phyloP scores from a whole-genome alignment of 1,140 invertebrate species.

The Idris sp. region DNA sequence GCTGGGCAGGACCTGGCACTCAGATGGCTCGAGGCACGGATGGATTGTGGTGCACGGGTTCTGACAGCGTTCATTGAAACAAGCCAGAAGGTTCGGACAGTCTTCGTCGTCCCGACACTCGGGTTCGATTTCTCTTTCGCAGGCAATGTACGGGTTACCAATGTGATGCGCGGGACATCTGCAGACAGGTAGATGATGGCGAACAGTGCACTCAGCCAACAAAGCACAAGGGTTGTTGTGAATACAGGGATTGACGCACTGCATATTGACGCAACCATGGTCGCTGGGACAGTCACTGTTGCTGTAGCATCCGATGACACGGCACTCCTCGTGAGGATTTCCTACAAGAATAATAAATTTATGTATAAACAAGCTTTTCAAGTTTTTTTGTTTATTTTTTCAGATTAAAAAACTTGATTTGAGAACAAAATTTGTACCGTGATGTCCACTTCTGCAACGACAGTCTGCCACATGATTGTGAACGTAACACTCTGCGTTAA shows the following conservation, averaged over 20 bases:
- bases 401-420: no score
- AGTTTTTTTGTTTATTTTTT: neutral
- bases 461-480: conserved; percentile 87
- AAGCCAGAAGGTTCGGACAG: conserved; percentile 88
- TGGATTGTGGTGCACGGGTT: conserved; percentile 88
- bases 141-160: conserved; percentile 90
- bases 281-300: conserved; percentile 92
- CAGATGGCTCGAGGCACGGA: conserved; percentile 88
- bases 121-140: conserved; percentile 83
- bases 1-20: conserved; percentile 88
- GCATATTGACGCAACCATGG: conserved; percentile 89
- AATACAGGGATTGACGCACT: conserved; percentile 91
- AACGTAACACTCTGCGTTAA: conserved; percentile 90
- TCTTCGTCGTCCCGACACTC: conserved; percentile 90
- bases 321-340: conserved; percentile 87
- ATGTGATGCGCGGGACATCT: conserved; percentile 85
- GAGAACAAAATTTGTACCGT: no score
- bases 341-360: conserved; percentile 65
- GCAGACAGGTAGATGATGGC: conserved; percentile 90
- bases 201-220: conserved; percentile 86
- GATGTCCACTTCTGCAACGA: conserved; percentile 87
- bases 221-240: conserved; percentile 87
- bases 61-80: conserved; percentile 88
- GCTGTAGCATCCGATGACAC: conserved; percentile 89
- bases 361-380: no score